A percentile compares a stretch with the other conserved stretches of the same genome.
Conservation (phyloP, 2,888 invertebrate genomes). For the Hedychridium roseum region DNA sequence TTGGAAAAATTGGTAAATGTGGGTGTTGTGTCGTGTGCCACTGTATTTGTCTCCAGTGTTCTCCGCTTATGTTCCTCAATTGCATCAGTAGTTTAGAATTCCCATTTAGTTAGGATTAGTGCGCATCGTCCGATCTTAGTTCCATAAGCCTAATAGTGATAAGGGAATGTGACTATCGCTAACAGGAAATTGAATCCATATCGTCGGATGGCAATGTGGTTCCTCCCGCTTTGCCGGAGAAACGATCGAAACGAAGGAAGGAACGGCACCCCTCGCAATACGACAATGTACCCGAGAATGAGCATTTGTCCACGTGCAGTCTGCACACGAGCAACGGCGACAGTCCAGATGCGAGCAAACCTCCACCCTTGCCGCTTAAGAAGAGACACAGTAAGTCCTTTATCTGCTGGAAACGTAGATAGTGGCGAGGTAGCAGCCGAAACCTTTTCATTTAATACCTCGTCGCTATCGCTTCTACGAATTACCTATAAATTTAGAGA, state of each 20-base stretch:
- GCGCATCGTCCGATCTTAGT: not conserved
- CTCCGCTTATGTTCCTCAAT: constrained; percentile 5
- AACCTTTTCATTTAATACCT: too few relatives aligned
- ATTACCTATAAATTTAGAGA: too few relatives aligned
- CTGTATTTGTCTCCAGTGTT: constrained; percentile 18
- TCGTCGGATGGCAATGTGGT: constrained; percentile 46
- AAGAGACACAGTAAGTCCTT: constrained; percentile 96
- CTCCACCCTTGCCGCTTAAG: constrained; percentile 91
- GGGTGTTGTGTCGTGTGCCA: constrained; percentile 40
- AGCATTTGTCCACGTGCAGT: constrained; percentile 63
- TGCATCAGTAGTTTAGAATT: not conserved
- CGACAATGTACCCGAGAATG: constrained; percentile 73
- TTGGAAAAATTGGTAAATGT: constrained; percentile 60
- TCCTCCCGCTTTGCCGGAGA: constrained; percentile 73
- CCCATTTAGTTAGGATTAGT: not conserved
- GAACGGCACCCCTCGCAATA: constrained; percentile 75
- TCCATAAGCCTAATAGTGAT: too few relatives aligned
- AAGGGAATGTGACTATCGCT: too few relatives aligned
- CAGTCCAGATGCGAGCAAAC: constrained; percentile 70
- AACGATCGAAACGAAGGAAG: constrained; percentile 66
- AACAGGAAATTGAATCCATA: constrained; percentile 54
- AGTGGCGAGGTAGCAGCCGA: too few relatives aligned
- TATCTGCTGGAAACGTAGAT: too few relatives aligned
- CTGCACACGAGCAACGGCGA: constrained; percentile 58
- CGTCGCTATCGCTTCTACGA: too few relatives aligned